Conservation (phyloP, 2,888 invertebrate genomes). For the Agrochola circellaris region DNA sequence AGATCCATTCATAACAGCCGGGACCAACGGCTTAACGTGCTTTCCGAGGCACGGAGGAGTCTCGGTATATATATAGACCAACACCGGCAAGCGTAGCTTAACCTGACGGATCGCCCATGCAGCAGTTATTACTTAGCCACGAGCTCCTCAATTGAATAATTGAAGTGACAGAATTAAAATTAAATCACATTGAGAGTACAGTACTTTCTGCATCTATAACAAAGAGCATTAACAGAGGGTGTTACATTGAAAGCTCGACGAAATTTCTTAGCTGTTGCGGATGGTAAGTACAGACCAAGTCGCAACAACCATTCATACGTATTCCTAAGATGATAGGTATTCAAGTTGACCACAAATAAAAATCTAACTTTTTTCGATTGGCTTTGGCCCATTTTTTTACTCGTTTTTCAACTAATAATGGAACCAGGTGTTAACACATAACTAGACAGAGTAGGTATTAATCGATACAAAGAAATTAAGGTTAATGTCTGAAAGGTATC, state of each 20-base stretch:
- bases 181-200: not conserved
- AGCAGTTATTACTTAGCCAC: too few relatives aligned
- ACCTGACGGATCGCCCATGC: too few relatives aligned
- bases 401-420: not conserved
- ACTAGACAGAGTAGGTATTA: not conserved
- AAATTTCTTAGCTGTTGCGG: not conserved
- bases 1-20: too few relatives aligned
- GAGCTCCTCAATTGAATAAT: not conserved
- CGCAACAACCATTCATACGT: not conserved
- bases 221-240: not conserved
- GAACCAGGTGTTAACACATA: not conserved
- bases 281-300: not conserved
- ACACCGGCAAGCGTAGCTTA: too few relatives aligned
- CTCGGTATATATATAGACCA: too few relatives aligned
- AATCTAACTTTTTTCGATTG: not conserved
- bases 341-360: not conserved
- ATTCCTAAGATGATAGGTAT: not conserved
- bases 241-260: not conserved
- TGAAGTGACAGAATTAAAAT: not conserved
- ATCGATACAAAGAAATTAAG: conserved; percentile 34
- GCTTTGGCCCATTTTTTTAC: not conserved
- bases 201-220: not conserved
- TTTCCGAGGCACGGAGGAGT: too few relatives aligned
- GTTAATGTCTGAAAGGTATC: conserved; percentile 32
- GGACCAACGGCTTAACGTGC: too few relatives aligned